Evolutionary conservation across 2,888 invertebrate species (phyloP), one percentile per base, ranked within the genome.

Genomic region (Coenonympha glycerion): DNA sequence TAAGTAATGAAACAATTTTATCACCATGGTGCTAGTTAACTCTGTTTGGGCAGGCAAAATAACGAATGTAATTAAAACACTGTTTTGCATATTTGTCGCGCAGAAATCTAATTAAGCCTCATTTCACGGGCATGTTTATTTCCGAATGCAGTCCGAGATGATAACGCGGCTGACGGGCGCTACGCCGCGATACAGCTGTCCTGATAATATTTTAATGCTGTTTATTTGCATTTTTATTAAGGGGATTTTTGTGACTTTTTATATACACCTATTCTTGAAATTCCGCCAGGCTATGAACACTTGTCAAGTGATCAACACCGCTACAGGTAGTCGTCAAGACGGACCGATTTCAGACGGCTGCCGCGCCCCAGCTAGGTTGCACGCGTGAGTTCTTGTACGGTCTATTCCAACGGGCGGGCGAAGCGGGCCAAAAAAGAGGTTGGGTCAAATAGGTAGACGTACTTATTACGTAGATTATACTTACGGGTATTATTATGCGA

Each of bases 71-170:
- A 52, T 55, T 48, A 48, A 51, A 46, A 49, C 40, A 46, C 21
- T 33, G 30, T 40, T 49, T 49, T 47, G 40, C 47, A 49, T 42
- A 49, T 52, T 47, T 31, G 42, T 36, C 16, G 9, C 36, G 34
- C 51, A 26, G 34, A 28, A 13, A 49, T 36, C 47, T 55, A 49
- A 55, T 55, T 55, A 50, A 28, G 49, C 31, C 40, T 41, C 39
- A 40, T 39, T 37, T 42, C 33, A 49, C 34, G 40, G 45, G 40
- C 54, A 51, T 45, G 52, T 51, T 52, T 46, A 52, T 46, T 46
- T 31, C 40, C 48, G 45, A 47, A 28, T 54, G 47, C 51, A 47
- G 28, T 51, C 34, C 15, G 21, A 40, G 28, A 45, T 36, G 53
- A 54, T 47, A 51, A 47, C 44, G 42, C 49, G 18, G 53, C 50